Base-by-base conservation (phyloP, 2,113 vertebrate species). In the Percina caprodes region DNA sequence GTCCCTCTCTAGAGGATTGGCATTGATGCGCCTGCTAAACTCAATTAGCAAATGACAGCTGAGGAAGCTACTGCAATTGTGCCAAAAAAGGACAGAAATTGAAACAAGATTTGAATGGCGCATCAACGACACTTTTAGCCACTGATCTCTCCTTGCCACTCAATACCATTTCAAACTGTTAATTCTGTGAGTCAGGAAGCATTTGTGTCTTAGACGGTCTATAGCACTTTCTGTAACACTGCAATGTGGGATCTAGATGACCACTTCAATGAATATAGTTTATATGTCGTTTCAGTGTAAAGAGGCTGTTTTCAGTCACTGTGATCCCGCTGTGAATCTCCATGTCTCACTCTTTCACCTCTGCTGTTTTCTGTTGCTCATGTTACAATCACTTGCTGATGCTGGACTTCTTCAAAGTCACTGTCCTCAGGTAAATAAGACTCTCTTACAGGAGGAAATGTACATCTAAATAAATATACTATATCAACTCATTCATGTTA, bases 401-500 rank as follows among this genome's bases (percentile, higher is more conserved):
- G 91, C 89, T 92, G 89, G 88, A 90, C 90, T 83, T 90, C 82
- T 79, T 79, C 35, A 72, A 85, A 85, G 66, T 84, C 88, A 80
- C 88, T 74, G 89, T 94, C 91, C 94, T 94, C 94, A 95, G 93
- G 93, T 94, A 94, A 88, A 90, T 66, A 54, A 39, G 23, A 88
- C 61, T 80, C 83, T 87, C 79, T 85, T 73, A 72, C 88, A 89
- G 21, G 49, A 82, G 70, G 39, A 79, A 18, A 89, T 73, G 55
- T 78, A 77, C 80, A 79, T 58, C 2, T 58, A 63, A 88, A 91
- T 93, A 93, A 91, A 93, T 85, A 75, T 75, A 48, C 56, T 73
- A n/a, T 83, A 83, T 80, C 75, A 70, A 69, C 61, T 39, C n/a
- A 85, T 18, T 54, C 42, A 15, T 5, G 56, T 59, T 45, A 80